phyloP scores from a whole-genome alignment of 2,113 vertebrate species.

The Ageneiosus marmoratus region DNA sequence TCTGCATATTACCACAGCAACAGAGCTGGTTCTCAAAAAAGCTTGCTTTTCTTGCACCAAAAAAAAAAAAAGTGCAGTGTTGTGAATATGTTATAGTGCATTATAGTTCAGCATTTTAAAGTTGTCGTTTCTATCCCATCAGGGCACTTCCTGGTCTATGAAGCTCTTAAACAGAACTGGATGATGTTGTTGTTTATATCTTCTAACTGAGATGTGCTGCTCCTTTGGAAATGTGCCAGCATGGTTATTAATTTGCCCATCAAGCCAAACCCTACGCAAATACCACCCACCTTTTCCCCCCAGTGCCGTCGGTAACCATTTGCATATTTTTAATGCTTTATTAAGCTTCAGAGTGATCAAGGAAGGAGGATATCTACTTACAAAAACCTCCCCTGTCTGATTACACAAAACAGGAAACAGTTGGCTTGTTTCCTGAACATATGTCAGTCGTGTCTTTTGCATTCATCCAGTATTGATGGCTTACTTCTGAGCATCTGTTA shows the following conservation, averaged over 20 bases:
- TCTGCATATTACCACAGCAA: not conserved
- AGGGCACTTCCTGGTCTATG: not conserved
- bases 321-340: not conserved
- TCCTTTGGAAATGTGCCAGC: not conserved
- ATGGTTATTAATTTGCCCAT: not conserved
- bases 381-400: not conserved
- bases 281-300: not conserved
- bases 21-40: too few relatives aligned
- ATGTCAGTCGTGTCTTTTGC: not conserved
- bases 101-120: not conserved
- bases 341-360: not conserved
- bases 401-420: not conserved
- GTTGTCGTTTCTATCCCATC: not conserved
- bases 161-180: not conserved
- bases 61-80: not conserved
- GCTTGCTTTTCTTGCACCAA: too few relatives aligned
- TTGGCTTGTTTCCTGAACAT: constrained; percentile 6
- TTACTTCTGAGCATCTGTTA: not conserved
- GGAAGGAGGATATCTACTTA: not conserved
- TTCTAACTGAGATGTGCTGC: not conserved
- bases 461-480: not conserved
- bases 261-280: not conserved
- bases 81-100: not conserved
- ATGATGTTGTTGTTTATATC: not conserved
- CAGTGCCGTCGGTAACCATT: not conserved